A percentile compares a stretch with the other conserved stretches of the same genome.
Conservation (phyloP, 1,140 invertebrate species). For the Aporrectodea caliginosa region DNA sequence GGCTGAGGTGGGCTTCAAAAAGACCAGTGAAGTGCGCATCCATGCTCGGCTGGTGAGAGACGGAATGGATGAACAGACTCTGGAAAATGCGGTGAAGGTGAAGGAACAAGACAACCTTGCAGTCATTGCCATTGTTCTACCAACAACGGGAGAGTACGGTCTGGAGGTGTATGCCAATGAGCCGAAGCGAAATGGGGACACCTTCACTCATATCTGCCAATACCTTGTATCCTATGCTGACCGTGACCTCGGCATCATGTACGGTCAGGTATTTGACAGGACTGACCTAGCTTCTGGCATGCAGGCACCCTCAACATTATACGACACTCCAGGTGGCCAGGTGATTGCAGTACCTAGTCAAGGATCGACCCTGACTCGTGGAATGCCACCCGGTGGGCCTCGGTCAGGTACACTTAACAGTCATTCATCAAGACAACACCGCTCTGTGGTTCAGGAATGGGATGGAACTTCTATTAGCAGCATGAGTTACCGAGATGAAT, state of each 20-base stretch:
- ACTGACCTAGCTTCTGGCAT: conserved; percentile 22
- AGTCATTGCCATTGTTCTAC: conserved; percentile 34
- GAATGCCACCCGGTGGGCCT: neutral
- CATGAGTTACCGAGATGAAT: neutral
- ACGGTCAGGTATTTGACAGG: conserved; percentile 33
- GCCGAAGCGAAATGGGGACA: conserved; percentile 49
- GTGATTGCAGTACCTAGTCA: conserved; percentile 41
- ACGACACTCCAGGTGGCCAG: conserved; percentile 41
- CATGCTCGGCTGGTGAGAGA: conserved; percentile 31
- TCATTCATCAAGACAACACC: neutral
- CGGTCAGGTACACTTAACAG: too few species aligned
- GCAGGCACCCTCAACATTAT: conserved; percentile 29
- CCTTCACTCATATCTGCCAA: conserved; percentile 53
- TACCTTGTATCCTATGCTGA: conserved; percentile 39
- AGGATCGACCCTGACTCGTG: neutral
- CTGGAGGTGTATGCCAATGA: conserved; percentile 56
- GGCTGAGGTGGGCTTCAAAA: conserved; percentile 33
- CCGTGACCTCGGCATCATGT: conserved; percentile 28
- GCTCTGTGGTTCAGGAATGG: neutral
- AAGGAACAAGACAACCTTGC: conserved; percentile 30
- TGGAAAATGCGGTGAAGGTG: conserved; percentile 24
- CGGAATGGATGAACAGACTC: conserved; percentile 27
- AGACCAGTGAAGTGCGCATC: conserved; percentile 27
- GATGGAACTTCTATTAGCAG: neutral
- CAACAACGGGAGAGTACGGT: conserved; percentile 53